phyloP scores from a whole-genome alignment of 2,888 invertebrate genomes.

The Drosophila lutescens region DNA sequence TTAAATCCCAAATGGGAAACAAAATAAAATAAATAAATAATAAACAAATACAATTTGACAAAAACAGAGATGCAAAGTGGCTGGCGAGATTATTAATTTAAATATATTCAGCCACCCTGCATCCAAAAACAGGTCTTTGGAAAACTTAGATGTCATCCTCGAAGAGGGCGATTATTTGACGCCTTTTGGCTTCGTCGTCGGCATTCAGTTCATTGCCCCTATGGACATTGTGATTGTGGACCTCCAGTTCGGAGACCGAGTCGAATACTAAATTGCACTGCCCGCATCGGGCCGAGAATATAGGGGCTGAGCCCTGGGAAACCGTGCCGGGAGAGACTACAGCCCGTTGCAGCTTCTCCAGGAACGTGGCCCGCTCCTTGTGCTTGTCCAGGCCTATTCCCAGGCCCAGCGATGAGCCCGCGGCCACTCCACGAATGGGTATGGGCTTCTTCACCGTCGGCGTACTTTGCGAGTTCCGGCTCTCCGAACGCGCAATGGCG shows the following conservation, averaged over 20 bases:
- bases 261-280: conserved; percentile 81
- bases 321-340: conserved; percentile 24
- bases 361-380: conserved; percentile 68
- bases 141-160: conserved; percentile 75
- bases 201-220: conserved; percentile 21
- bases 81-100: not conserved
- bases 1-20: not conserved
- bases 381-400: conserved; percentile 17
- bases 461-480: conserved; percentile 62
- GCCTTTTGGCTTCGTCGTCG: conserved; percentile 71
- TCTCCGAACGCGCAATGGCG: conserved; percentile 79
- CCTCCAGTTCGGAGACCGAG: conserved; percentile 78
- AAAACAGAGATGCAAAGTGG: not conserved
- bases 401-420: conserved; percentile 2
- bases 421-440: conserved; percentile 56
- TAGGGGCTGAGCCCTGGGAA: conserved; percentile 17
- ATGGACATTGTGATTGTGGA: conserved; percentile 82
- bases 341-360: conserved; percentile 79
- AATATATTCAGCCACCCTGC: not conserved
- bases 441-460: conserved; percentile 72
- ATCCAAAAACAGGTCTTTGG: conserved; percentile 18
- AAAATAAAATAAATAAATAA: conserved; percentile 5
- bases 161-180: conserved; percentile 82
- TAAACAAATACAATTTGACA: conserved; percentile 2
- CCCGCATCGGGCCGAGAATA: conserved; percentile 81